Evolutionary conservation across 2,113 vertebrate genomes (phyloP).

Genomic region (Eubucco bourcierii): DNA sequence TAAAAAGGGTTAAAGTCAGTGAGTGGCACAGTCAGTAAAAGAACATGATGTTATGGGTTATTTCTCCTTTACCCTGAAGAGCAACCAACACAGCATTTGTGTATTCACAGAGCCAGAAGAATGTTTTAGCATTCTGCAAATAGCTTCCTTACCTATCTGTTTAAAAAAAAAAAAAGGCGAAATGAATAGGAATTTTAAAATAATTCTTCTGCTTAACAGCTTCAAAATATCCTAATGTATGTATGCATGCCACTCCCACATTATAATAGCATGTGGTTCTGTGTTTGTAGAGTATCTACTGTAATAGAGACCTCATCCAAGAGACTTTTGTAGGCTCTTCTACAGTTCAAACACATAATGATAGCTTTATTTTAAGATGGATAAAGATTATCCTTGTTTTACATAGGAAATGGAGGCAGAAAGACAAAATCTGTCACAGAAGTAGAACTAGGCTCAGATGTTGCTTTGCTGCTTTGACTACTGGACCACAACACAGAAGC

Average conservation of each 20-base stretch:
- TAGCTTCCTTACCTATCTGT: not conserved
- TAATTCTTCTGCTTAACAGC: slow-evolving; percentile 5
- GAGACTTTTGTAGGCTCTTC: slow-evolving; percentile 12
- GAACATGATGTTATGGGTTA: not conserved
- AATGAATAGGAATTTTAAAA: slow-evolving; percentile 34
- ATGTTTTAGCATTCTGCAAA: not conserved
- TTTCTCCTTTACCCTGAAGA: not conserved
- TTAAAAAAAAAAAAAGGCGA: not conserved
- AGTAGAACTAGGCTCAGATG: not conserved
- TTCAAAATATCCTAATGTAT: slow-evolving; percentile 15
- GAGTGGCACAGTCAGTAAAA: not conserved
- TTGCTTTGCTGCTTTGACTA: not conserved
- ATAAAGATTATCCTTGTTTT: slow-evolving; percentile 15
- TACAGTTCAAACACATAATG: slow-evolving; percentile 20
- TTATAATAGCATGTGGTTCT: slow-evolving; percentile 5
- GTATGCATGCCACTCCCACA: slow-evolving; percentile 1
- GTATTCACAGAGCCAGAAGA: not conserved
- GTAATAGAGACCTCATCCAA: slow-evolving; percentile 4
- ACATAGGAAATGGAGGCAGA: not conserved
- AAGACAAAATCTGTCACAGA: not conserved
- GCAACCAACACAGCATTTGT: not conserved
- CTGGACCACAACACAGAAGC: not conserved
- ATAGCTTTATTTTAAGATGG: slow-evolving; percentile 4
- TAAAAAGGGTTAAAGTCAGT: not conserved
- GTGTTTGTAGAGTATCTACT: slow-evolving; percentile 30